Base-by-base conservation (phyloP, 2,113 vertebrate genomes). In the Typhlomys cinereus region DNA sequence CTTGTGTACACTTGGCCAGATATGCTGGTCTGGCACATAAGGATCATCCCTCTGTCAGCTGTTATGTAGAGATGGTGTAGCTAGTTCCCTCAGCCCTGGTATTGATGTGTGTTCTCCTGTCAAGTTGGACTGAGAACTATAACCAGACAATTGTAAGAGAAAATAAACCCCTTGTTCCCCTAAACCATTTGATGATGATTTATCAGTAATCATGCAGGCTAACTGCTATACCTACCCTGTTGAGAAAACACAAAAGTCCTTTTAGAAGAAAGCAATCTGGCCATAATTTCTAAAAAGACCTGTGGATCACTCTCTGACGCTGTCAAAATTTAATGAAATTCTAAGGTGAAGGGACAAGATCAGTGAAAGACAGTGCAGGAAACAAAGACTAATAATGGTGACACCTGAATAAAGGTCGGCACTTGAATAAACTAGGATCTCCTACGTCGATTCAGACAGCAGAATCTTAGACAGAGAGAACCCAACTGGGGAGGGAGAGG, bases 191-290 rank as follows among this genome's bases (percentile, higher is more conserved):
- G n/a, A n/a, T n/a, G n/a, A n/a, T n/a, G n/a, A n/a, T n/a, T n/a
- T n/a, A n/a, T n/a, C n/a, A n/a, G n/a, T n/a, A n/a, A n/a, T n/a
- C n/a, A n/a, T n/a, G n/a, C n/a, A n/a, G n/a, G n/a, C n/a, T n/a
- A n/a, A n/a, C n/a, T n/a, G n/a, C n/a, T n/a, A n/a, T n/a, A n/a
- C n/a, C n/a, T n/a, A n/a, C n/a, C n/a, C n/a, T n/a, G 46, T 36
- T 87, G 70, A 83, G 13, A 93, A 86, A 11, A 9, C 12, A 46
- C 36, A 52, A 52, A 87, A 66, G 36, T 14, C 25, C 9, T 90
- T 88, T n/a, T 27, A 73, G 41, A 74, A 82, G 20, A 85, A 71
- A 92, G 59, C 6, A 76, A n/a, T 46, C 36, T 83, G 57, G 36
- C 70, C 75, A 48, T 85, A 10, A 92, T 20, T 59, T 13, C 25